Percentiles rank a stretch among this genome's conserved stretches.
phyloP scores from a whole-genome alignment of 2,113 vertebrate genomes.

The Eonycteris spelaea region DNA sequence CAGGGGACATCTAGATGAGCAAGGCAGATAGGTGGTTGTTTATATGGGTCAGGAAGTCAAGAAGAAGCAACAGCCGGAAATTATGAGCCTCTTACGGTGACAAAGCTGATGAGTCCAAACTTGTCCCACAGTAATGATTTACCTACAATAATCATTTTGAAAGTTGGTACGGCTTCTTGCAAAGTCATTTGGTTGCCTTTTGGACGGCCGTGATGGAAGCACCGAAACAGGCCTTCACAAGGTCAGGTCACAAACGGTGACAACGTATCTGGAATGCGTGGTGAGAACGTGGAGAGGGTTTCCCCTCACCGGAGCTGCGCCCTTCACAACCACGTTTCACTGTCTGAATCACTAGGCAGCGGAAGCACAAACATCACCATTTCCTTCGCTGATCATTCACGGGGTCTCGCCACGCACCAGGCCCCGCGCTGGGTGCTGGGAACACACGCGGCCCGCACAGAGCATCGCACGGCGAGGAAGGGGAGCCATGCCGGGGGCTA shows the following conservation, averaged over 20 bases:
- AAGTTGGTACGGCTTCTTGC: not conserved
- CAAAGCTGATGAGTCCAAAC: not conserved
- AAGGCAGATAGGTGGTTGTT: not conserved
- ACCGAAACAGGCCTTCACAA: not conserved
- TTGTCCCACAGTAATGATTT: not conserved
- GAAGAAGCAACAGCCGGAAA: not conserved
- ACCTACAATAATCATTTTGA: not conserved
- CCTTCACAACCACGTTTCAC: not conserved
- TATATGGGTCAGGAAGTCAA: not conserved
- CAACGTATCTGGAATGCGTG: not conserved
- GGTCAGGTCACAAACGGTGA: not conserved
- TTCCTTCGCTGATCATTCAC: not conserved
- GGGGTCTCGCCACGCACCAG: no score
- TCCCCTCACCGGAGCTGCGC: not conserved
- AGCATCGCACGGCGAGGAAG: not conserved
- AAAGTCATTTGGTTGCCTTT: not conserved
- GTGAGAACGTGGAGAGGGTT: not conserved
- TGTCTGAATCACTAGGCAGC: not conserved
- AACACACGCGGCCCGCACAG: not conserved
- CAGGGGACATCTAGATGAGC: not conserved
- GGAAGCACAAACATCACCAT: not conserved
- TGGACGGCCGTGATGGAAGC: not conserved
- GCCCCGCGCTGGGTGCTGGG: not conserved
- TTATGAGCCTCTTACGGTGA: not conserved
- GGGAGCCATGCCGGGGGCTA: not conserved